Percentiles rank a stretch among this genome's conserved stretches.
Evolutionary conservation across 2,797 vertebrate genomes (phyloP).

Genomic region (Lepus townsendii): DNA sequence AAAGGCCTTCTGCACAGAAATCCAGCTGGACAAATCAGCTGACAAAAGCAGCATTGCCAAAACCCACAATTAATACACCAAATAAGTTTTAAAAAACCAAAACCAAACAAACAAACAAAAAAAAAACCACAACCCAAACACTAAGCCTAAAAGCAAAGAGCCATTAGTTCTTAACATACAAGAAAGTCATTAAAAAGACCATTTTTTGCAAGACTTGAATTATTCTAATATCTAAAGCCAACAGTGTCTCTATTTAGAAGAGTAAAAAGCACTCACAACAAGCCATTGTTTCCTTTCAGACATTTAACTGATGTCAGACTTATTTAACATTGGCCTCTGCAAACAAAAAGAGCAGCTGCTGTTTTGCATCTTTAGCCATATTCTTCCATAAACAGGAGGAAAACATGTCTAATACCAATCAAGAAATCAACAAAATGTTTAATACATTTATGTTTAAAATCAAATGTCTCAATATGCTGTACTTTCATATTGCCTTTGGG

Average conservation of each 20-base stretch:
- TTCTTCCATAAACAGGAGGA: slow-evolving; percentile 24
- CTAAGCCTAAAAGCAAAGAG: slow-evolving; percentile 47
- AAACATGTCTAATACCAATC: too few relatives aligned
- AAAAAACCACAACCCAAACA: not conserved
- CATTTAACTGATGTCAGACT: slow-evolving; percentile 67
- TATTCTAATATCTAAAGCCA: slow-evolving; percentile 32
- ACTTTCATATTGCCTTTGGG: slow-evolving; percentile 37
- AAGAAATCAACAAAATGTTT: not conserved
- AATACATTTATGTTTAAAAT: slow-evolving; percentile 40
- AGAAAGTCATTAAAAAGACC: slow-evolving; percentile 36
- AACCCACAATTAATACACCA: slow-evolving; percentile 40
- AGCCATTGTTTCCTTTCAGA: slow-evolving; percentile 63
- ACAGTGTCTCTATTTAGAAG: not conserved
- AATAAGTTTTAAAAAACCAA: not conserved
- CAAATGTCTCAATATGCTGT: slow-evolving; percentile 10
- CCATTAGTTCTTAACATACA: slow-evolving; percentile 53
- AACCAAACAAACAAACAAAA: not conserved
- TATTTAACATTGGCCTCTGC: slow-evolving; percentile 58
- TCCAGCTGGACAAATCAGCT: slow-evolving; percentile 52
- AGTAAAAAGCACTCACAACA: slow-evolving; percentile 47
- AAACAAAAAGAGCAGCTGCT: slow-evolving; percentile 18
- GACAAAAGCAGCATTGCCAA: slow-evolving; percentile 69
- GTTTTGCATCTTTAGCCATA: slow-evolving; percentile 23
- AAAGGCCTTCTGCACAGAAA: slow-evolving; percentile 61
- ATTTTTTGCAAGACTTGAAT: slow-evolving; percentile 13